Evolutionary conservation across 1,140 invertebrate genomes (phyloP).

Genomic region (Euura lappo): DNA sequence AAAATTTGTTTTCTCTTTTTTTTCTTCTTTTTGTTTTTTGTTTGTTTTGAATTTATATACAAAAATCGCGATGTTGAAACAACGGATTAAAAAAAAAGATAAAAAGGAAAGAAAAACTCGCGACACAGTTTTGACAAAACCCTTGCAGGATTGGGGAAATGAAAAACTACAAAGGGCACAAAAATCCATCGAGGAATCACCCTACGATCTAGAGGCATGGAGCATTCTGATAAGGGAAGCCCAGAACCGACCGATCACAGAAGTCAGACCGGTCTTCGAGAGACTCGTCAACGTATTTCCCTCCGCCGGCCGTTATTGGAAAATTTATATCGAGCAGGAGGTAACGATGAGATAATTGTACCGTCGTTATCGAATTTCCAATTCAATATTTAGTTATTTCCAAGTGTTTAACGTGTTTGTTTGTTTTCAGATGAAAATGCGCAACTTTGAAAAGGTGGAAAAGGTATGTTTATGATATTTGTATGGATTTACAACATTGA

Average conservation of each 20-base stretch:
- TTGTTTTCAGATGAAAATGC: conserved; percentile 85
- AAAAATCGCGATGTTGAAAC: no score
- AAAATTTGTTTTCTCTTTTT: no score
- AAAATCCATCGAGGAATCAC: conserved; percentile 81
- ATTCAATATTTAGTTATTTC: neutral
- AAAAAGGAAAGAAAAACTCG: no score
- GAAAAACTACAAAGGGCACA: conserved; percentile 82
- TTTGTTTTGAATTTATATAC: no score
- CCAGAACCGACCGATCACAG: conserved; percentile 87
- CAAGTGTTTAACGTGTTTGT: conserved; percentile 30
- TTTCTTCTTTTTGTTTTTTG: neutral
- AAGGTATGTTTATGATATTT: conserved; percentile 77
- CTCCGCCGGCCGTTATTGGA: conserved; percentile 97
- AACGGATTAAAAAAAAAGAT: no score
- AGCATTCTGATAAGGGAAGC: conserved; percentile 92
- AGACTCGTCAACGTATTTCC: conserved; percentile 92
- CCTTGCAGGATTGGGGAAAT: conserved; percentile 83
- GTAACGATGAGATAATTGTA: conserved; percentile 56
- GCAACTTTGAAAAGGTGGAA: conserved; percentile 97
- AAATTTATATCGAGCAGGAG: conserved; percentile 99
- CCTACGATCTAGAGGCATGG: conserved; percentile 97
- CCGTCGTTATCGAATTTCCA: neutral
- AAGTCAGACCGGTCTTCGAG: conserved; percentile 92
- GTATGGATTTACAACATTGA: conserved; percentile 38
- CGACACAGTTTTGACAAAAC: neutral